Base-by-base conservation (phyloP, 2,797 vertebrate species). In the Tympanoctomys barrerae region DNA sequence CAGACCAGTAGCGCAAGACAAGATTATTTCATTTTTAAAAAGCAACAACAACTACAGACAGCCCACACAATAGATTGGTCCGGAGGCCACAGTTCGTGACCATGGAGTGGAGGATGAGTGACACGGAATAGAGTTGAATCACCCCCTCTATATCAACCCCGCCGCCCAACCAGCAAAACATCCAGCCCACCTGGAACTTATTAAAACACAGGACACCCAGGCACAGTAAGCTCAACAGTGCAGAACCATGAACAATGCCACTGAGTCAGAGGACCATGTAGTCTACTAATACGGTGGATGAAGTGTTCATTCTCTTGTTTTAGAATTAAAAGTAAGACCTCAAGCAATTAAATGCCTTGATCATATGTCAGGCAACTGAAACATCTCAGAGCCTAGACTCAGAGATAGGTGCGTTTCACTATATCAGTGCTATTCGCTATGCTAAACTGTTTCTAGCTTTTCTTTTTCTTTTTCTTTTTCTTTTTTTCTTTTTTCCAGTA, bases 381-480 rank as follows among this genome's bases (percentile, higher is more conserved):
- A 83, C 89, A 33, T 80, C 28, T 94, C 85, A 91, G 54, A 83
- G 13, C 7, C 64, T 77, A 87, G 12, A 91, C 28, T 81, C 54
- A 73, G 21, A 92, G 11, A 59, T 5, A 57, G 13, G 5, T 78
- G 19, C 33, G 87, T 28, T 66, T 11, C 54, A 84, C n/a, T 70
- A 87, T 61, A 11, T 11, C 13, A 59, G 6, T 66, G 79, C 54
- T 85, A 36, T 10, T 89, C 64, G 31, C 52, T 80, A 28, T 9
- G 80, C 14, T 36, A 93, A 71, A 66, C 18, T 31, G 4, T n/a
- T 91, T 73, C 13, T n/a, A 89, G 68, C 13, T 42, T 42, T 42
- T 42, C 42, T 42, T 42, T 42, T 42, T 42, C 42, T 42, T 42
- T 42, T 42, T 42, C 42, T 42, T 42, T 42, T 42, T 42, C 39